Percentiles rank a stretch among this genome's conserved stretches.
These are phyloP conservation scores for Hofmannophila pseudospretella DNA, from an alignment of 2,888 invertebrate genomes.

Conservation along the genomic window DNA sequence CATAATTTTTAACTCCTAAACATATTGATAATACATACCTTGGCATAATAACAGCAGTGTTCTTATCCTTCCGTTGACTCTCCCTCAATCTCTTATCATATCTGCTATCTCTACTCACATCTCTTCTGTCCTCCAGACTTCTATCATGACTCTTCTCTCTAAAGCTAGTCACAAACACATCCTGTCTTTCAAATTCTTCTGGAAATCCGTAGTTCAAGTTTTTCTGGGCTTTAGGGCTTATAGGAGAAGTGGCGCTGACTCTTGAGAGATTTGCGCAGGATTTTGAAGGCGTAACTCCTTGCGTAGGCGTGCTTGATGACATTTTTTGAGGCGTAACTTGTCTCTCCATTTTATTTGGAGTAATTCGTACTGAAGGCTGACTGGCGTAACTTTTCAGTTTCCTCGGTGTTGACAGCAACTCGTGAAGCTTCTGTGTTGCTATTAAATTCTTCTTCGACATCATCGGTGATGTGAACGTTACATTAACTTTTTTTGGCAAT, in stretches of 20 bases:
- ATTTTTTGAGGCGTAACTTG: conserved; percentile 42
- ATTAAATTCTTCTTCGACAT: conserved; percentile 80
- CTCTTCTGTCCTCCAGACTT: conserved; percentile 40
- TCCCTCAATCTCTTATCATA: conserved; percentile 35
- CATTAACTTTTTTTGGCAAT: conserved; percentile 28
- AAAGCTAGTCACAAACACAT: conserved; percentile 64
- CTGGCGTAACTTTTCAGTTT: conserved; percentile 75
- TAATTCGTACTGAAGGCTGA: conserved; percentile 70
- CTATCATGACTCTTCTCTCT: conserved; percentile 56
- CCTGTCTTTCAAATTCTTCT: conserved; percentile 48
- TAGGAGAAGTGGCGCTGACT: conserved; percentile 50
- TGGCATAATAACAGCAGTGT: conserved; percentile 70
- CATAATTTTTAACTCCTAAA: background rate
- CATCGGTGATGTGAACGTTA: conserved; percentile 58
- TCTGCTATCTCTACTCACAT: conserved; percentile 37
- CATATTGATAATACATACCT: conserved; percentile 53
- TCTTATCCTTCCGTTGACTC: conserved; percentile 46
- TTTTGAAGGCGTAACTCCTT: conserved; percentile 63
- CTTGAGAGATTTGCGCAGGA: conserved; percentile 64
- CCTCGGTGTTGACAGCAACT: conserved; percentile 84
- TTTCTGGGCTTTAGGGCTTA: conserved; percentile 76
- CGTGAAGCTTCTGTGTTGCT: conserved; percentile 87
- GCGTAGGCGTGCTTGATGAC: conserved; percentile 62
- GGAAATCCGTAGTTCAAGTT: conserved; percentile 72
- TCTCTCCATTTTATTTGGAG: conserved; percentile 48